Evolutionary conservation across 1,140 invertebrate species (phyloP).

Genomic region (Phymorhynchus buccinoides): DNA sequence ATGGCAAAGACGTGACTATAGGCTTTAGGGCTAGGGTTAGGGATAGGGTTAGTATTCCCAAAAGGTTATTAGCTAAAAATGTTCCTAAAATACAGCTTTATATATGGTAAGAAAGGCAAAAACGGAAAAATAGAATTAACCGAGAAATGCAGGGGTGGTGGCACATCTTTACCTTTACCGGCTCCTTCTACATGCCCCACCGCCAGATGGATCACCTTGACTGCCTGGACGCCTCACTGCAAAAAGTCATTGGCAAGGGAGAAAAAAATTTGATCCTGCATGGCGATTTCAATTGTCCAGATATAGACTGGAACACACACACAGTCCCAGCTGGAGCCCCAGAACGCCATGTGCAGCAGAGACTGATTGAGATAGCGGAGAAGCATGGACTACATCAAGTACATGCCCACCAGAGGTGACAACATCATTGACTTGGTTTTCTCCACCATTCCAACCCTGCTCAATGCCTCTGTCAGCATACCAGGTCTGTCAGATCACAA

Average conservation of each 20-base stretch:
- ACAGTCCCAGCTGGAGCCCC: not conserved
- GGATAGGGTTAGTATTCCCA: too few species aligned
- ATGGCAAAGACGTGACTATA: too few species aligned
- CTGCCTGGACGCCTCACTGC: not conserved
- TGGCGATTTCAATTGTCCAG: constrained; percentile 3
- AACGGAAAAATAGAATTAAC: too few species aligned
- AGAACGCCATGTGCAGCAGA: not conserved
- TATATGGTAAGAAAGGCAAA: too few species aligned
- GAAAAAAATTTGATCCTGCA: not conserved
- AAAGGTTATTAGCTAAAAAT: too few species aligned
- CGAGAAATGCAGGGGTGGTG: too few species aligned
- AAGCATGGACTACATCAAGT: not conserved
- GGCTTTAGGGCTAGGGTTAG: too few species aligned
- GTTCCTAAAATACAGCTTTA: too few species aligned
- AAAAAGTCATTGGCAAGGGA: not conserved
- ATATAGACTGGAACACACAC: constrained; percentile 17
- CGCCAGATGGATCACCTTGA: constrained; percentile 13
- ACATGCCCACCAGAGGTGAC: not conserved
- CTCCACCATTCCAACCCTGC: not conserved
- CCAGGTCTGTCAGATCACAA: not conserved
- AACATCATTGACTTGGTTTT: not conserved
- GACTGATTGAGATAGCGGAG: not conserved
- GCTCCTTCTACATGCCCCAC: constrained; percentile 37
- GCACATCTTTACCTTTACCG: too few species aligned
- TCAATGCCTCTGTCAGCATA: not conserved